Evolutionary conservation across 2,113 vertebrate species (phyloP).

Genomic region (Cacatua alba): DNA sequence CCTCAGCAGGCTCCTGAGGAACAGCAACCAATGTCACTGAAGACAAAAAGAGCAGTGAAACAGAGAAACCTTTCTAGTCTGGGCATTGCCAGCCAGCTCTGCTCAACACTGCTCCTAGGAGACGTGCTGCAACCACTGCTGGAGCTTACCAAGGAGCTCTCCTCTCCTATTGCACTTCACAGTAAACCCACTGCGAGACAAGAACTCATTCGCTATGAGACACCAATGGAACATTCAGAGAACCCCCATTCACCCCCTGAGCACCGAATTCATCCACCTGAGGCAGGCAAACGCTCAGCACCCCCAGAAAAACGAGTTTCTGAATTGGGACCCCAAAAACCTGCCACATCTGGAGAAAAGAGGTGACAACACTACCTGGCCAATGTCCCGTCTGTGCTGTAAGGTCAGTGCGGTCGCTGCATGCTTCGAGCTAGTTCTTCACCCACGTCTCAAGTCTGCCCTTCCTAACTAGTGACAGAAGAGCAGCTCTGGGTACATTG

Average conservation of each 20-base stretch:
- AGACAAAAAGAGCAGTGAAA: neutral
- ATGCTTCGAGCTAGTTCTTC: neutral
- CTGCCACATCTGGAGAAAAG: neutral
- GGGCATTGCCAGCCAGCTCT: neutral
- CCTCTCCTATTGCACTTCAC: neutral
- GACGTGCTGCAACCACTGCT: neutral
- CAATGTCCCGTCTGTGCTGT: neutral
- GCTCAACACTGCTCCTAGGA: neutral
- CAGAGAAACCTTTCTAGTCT: neutral
- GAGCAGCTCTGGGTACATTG: neutral
- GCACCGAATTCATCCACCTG: neutral
- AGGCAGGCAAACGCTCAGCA: neutral
- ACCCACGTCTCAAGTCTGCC: neutral
- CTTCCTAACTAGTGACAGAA: neutral
- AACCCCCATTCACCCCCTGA: neutral
- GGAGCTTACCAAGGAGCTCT: neutral
- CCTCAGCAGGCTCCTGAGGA: neutral
- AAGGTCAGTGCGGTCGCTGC: neutral
- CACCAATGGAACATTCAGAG: fast-evolving
- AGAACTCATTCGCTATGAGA: neutral
- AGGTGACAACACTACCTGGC: neutral
- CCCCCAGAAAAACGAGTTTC: neutral
- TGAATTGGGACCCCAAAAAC: neutral
- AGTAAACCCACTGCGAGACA: neutral
- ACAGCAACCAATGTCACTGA: neutral